Evolutionary conservation across 2,888 invertebrate genomes (phyloP), one percentile per base, ranked within the genome.

Genomic region (Drosophila monieri): DNA sequence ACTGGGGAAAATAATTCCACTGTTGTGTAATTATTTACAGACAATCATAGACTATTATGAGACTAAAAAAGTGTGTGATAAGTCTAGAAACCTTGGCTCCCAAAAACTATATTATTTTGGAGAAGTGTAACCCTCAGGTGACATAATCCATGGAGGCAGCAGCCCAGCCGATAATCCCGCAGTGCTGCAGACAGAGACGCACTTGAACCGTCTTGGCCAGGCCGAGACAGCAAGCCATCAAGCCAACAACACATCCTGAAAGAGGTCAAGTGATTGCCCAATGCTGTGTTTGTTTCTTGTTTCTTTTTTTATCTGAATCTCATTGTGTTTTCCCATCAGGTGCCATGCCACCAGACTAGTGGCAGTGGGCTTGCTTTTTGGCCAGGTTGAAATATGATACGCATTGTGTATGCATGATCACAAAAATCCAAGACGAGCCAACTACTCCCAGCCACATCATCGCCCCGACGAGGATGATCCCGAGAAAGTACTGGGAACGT

Each of bases 271-370:
- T 76, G 77, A 87, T 83, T 88, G 88, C 75, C 75, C 88, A 80
- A 80, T 80, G 67, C 52, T 57, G 71, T 70, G 52, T 41, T 30
- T 51, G 39, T 59, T 10, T 15, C 66, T 59, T 35, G 25, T 52
- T 39, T 61, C 10, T 3, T 48, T 27, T 27, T 18, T 14, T 12
- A 15, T 30, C 49, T 51, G 60, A 56, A 68, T 69, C 83, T 88
- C 80, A 90, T 89, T 89, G 84, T 85, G 89, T 80, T 89, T 89
- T 90, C 89, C 81, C 89, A 90, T 90, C 90, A 90, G 90, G 89
- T 89, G 89, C 88, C n/a, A 35, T 27, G 9, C 27, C 9, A 9
- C 35, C 35, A 35, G 35, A 35, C n/a, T 6, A 58, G 58, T 43
- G 43, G 18, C 18, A 43, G 9, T 32, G 18, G 18, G 30, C 32